Evolutionary conservation across 2,113 vertebrate species (phyloP).

Genomic region (Prolemur simus): DNA sequence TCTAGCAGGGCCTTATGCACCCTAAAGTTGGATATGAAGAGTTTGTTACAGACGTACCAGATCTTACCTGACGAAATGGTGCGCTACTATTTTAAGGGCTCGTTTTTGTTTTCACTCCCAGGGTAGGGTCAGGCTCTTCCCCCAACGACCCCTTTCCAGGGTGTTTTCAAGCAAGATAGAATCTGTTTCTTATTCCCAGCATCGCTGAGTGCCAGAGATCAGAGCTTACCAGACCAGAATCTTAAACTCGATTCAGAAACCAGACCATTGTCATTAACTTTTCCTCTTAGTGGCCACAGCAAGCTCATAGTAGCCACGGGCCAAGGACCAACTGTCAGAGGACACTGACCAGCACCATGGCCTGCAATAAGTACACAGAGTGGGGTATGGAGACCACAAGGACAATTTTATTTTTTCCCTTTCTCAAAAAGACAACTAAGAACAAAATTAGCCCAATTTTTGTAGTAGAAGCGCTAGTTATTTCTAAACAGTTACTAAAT

Average conservation of each 20-base stretch:
- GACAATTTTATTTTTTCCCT: background rate
- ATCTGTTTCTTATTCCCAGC: background rate
- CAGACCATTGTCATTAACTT: background rate
- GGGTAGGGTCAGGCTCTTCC: background rate
- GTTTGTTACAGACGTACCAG: background rate
- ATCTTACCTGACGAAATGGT: background rate
- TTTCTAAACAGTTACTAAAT: slow-evolving; percentile 6
- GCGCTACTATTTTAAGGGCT: background rate
- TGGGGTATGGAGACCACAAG: background rate
- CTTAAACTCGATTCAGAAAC: slow-evolving; percentile 26
- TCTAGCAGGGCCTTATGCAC: background rate
- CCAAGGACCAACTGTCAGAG: background rate
- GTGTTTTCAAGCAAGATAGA: background rate
- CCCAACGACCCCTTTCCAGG: background rate
- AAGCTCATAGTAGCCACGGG: background rate
- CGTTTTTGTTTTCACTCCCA: background rate
- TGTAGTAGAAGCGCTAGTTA: background rate
- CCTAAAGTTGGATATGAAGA: background rate
- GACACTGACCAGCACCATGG: background rate
- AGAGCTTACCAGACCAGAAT: slow-evolving; percentile 2
- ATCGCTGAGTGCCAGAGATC: background rate
- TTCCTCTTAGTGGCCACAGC: background rate
- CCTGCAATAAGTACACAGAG: background rate
- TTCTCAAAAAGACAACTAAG: background rate
- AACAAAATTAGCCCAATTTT: background rate